These are phyloP conservation scores for Agapornis roseicollis DNA, from an alignment of 2,113 vertebrate species.

Conservation along the genomic window DNA sequence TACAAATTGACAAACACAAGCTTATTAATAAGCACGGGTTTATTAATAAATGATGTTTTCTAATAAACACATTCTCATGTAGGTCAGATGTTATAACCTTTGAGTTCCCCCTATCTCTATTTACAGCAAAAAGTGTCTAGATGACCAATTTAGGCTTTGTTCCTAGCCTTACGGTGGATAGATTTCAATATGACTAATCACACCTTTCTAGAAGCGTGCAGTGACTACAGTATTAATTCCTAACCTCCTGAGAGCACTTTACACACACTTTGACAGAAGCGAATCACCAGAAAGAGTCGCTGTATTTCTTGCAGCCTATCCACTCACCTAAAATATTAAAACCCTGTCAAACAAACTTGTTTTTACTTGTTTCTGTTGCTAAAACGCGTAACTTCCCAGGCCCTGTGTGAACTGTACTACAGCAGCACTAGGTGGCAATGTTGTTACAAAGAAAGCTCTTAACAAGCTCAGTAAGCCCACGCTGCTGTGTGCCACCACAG, in stretches of 20 bases:
- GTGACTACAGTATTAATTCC: neutral
- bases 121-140: neutral
- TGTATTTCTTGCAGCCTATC: neutral
- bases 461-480: neutral
- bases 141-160: neutral
- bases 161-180: neutral
- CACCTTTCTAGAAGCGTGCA: neutral
- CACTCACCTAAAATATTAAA: neutral
- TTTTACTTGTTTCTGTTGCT: neutral
- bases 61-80: neutral
- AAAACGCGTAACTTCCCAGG: fast-evolving
- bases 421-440: slow-evolving; percentile 80
- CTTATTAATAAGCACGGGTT: neutral
- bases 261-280: fast-evolving
- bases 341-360: neutral
- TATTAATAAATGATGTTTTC: neutral
- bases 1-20: neutral
- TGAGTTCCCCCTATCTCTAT: fast-evolving
- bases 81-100: neutral
- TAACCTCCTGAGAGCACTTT: neutral
- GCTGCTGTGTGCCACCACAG: neutral
- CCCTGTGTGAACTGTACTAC: neutral
- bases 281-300: neutral
- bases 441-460: slow-evolving; percentile 70
- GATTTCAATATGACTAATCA: neutral